Percentiles rank a stretch among this genome's conserved stretches.
phyloP scores from a whole-genome alignment of 2,888 invertebrate species.

The Elysia crispata region DNA sequence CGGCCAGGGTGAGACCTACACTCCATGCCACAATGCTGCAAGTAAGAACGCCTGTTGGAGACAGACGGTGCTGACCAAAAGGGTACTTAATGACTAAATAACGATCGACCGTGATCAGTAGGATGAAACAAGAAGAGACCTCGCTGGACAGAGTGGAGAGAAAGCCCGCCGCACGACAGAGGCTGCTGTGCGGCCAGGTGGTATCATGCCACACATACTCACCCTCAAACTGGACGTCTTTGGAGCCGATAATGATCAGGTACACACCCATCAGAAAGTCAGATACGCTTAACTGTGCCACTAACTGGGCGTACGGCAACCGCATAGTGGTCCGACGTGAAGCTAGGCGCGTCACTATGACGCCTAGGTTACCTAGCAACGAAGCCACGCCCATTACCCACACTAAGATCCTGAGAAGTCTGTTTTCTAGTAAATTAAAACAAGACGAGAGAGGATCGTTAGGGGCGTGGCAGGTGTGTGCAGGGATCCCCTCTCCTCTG shows the following conservation, averaged over 20 bases:
- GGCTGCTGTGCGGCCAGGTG: constrained; percentile 57
- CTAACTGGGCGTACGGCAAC: constrained; percentile 44
- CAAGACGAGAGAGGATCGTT: constrained; percentile 60
- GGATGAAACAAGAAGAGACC: constrained; percentile 82
- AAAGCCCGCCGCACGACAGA: constrained; percentile 59
- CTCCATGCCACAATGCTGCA: constrained; percentile 64
- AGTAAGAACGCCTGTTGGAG: constrained; percentile 56
- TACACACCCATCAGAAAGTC: constrained; percentile 63
- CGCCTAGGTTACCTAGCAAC: constrained; percentile 57
- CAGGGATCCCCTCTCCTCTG: constrained; percentile 22
- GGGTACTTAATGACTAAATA: constrained; percentile 82
- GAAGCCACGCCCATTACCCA: constrained; percentile 61
- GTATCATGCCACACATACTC: constrained; percentile 59
- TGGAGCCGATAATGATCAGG: constrained; percentile 56
- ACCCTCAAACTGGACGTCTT: constrained; percentile 57
- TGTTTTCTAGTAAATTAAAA: constrained; percentile 58
- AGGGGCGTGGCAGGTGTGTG: constrained; percentile 47
- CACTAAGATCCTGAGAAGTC: constrained; percentile 53
- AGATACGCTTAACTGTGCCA: constrained; percentile 50
- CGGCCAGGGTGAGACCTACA: constrained; percentile 62
- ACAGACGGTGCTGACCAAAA: constrained; percentile 73
- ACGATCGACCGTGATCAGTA: constrained; percentile 82
- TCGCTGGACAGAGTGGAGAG: constrained; percentile 79
- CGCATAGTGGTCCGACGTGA: constrained; percentile 59
- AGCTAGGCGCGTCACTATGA: constrained; percentile 51